Base-by-base conservation (phyloP, 2,113 vertebrate genomes). In the Upupa epops region DNA sequence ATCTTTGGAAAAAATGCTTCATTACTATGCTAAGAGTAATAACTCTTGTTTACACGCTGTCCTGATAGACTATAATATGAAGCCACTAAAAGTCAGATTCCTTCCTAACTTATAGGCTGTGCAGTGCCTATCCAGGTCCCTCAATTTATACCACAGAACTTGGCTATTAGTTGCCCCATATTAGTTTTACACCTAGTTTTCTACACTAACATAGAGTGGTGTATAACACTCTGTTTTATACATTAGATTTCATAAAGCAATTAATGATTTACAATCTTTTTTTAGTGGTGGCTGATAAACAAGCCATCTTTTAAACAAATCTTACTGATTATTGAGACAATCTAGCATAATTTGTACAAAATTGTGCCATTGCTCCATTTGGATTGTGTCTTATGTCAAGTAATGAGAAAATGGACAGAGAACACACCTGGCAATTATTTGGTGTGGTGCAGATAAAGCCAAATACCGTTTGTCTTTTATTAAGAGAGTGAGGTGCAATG, bases 11-110 rank as follows among this genome's bases (percentile, higher is more conserved):
- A 91, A 92, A 86, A 82, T 49, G 8, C 46, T 93, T 90, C 83
- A 95, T 96, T 96, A 84, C 52, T 88, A 89, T 94, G 82, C 25
- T 93, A 89, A 95, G 69, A 72, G 82, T 95, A 91, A 92, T 48
- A 81, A 59, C 29, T 88, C 45, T 76, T 82, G 28, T 82, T 95
- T 93, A 56, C 58, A 69, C 2, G 1, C 20, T 84, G 66, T 77
- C 56, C 46, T 88, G 29, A 71, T 32, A 86, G 48, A 69, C 46
- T 77, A 56, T 72, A 88, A 56, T 42, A 85, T 42, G 56, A 89
- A 73, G 15, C 5, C 21, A 86, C 26, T 89, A 78, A 78, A 73
- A 92, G 40, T 88, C 82, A 71, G 32, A 78, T 76, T 89, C 24
- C 34, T 65, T 61, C 22, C 31, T 51, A 56, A 77, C 31, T 90